Evolutionary conservation across 1,140 invertebrate genomes (phyloP).

Genomic region (Drosophila seguyi): DNA sequence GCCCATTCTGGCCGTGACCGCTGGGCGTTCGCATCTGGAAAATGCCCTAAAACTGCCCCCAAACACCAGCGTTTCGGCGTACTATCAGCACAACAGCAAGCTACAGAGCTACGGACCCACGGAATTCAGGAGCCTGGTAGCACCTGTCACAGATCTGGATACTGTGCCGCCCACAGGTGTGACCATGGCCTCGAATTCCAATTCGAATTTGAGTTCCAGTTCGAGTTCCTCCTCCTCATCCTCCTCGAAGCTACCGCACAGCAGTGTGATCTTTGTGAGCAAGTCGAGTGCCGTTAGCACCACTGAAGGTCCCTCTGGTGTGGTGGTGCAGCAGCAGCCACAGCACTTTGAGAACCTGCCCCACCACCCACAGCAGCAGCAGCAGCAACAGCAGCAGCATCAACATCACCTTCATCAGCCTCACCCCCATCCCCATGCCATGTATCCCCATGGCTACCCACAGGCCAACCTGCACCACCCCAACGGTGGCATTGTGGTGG

Average conservation of each 20-base stretch:
- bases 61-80: conserved; percentile 81
- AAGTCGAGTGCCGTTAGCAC: conserved; percentile 74
- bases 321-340: conserved; percentile 19
- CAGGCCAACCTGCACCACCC: conserved; percentile 30
- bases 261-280: conserved; percentile 79
- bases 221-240: not conserved
- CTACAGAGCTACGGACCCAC: conserved; percentile 31
- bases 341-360: conserved; percentile 33
- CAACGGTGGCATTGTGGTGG: conserved; percentile 55
- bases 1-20: conserved; percentile 46
- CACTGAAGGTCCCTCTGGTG: conserved; percentile 31
- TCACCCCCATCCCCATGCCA: conserved; percentile 31
- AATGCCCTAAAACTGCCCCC: conserved; percentile 79
- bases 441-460: conserved; percentile 27
- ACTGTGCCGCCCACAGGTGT: conserved; percentile 81
- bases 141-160: conserved; percentile 82
- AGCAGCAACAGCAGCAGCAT: conserved; percentile 34
- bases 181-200: conserved; percentile 41
- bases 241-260: conserved; percentile 64
- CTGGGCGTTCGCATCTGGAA: conserved; percentile 76
- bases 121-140: conserved; percentile 59
- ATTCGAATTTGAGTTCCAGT: not conserved
- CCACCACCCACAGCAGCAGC: conserved; percentile 28
- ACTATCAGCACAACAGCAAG: conserved; percentile 82
- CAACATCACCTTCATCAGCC: conserved; percentile 28